phyloP scores from a whole-genome alignment of 2,113 vertebrate species.

The Falcunculus frontatus region DNA sequence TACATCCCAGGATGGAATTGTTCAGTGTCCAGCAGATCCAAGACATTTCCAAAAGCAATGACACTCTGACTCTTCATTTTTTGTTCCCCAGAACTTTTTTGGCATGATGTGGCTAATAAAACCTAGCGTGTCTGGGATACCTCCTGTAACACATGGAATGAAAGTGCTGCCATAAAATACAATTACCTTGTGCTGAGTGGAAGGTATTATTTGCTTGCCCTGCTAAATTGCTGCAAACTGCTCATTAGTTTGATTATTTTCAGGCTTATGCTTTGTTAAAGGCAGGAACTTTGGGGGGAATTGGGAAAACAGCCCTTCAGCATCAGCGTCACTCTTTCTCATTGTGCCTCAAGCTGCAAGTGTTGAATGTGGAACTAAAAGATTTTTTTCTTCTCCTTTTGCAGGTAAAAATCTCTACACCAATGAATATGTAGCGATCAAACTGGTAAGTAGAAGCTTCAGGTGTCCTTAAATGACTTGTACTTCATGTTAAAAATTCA shows the following conservation, averaged over 20 bases:
- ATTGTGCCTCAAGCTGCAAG: not conserved
- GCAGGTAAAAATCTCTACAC: conserved; percentile 98
- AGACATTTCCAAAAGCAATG: not conserved
- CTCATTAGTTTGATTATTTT: not conserved
- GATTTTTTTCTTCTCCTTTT: conserved; percentile 41
- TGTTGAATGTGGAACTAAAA: not conserved
- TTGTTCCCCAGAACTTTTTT: not conserved
- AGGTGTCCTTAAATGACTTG: not conserved
- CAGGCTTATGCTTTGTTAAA: not conserved
- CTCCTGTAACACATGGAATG: rapidly evolving
- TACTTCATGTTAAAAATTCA: not conserved
- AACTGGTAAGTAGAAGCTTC: conserved; percentile 87
- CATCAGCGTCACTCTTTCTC: not conserved
- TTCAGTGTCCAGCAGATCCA: not conserved
- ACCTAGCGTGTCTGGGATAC: not conserved
- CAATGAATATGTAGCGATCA: conserved; percentile 98
- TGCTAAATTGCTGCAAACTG: not conserved
- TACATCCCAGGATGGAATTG: not conserved
- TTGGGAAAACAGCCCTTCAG: not conserved
- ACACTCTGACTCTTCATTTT: not conserved
- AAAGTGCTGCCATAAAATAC: not conserved
- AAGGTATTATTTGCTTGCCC: not conserved
- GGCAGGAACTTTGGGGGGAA: not conserved
- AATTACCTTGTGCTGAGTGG: not conserved
- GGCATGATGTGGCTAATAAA: rapidly evolving